Conservation (phyloP, 2,797 vertebrate genomes). For the Sitta carolinensis region DNA sequence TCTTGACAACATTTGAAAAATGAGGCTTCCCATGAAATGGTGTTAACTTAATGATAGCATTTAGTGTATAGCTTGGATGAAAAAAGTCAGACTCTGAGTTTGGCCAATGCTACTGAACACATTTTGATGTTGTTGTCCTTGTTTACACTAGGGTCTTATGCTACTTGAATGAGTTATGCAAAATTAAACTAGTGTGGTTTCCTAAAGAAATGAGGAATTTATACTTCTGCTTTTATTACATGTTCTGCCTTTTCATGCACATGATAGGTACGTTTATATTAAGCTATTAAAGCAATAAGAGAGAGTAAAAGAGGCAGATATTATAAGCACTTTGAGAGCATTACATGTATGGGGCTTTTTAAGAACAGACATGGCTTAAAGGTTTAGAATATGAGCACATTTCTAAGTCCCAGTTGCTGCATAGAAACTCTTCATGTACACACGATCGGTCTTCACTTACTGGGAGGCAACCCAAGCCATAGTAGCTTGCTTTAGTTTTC, state of each 20-base stretch:
- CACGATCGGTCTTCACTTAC: not conserved
- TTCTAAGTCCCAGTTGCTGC: not conserved
- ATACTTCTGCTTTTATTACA: not conserved
- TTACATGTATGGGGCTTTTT: not conserved
- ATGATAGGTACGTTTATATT: not conserved
- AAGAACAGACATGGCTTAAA: not conserved
- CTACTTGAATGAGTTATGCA: not conserved
- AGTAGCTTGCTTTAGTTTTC: not conserved
- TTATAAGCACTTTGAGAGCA: not conserved
- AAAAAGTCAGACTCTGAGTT: not conserved
- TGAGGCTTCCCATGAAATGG: not conserved
- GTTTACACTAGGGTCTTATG: not conserved
- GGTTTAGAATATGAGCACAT: not conserved
- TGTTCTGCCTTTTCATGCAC: not conserved
- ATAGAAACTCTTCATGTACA: not conserved
- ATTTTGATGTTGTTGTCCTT: not conserved
- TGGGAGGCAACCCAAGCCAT: not conserved
- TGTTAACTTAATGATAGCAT: not conserved
- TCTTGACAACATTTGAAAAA: not conserved
- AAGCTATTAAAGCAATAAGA: not conserved
- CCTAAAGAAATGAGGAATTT: not conserved
- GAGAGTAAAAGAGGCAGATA: not conserved
- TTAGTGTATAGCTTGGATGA: not conserved
- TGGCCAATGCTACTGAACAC: not conserved
- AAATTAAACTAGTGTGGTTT: not conserved